These are phyloP conservation scores for Cuniculus paca DNA, from an alignment of 2,797 vertebrate genomes.

Conservation along the genomic window DNA sequence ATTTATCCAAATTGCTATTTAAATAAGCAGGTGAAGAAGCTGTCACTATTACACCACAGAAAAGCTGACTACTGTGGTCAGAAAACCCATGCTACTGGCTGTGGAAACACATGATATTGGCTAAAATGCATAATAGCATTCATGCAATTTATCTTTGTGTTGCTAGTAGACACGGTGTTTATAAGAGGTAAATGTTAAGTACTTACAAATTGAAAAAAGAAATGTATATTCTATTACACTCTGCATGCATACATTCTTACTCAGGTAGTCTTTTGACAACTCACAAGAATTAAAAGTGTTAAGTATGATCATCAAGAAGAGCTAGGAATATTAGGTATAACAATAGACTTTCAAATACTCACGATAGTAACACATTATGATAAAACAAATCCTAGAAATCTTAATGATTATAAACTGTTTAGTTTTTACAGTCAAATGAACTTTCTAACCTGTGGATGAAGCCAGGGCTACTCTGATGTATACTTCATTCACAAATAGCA, in stretches of 20 bases:
- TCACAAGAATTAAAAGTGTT: not conserved
- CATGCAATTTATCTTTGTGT: not conserved
- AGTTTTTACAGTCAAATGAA: not conserved
- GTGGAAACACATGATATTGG: not conserved
- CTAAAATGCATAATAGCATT: not conserved
- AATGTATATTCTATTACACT: not conserved
- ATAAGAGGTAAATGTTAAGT: not conserved
- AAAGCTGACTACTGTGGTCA: no score
- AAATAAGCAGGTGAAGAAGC: not conserved
- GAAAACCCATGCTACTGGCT: not conserved
- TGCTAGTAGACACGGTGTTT: not conserved
- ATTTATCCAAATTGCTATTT: not conserved
- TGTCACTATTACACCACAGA: accelerated
- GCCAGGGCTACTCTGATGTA: not conserved
- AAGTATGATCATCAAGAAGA: not conserved
- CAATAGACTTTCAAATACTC: not conserved
- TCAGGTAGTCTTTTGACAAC: not conserved
- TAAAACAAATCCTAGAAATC: not conserved
- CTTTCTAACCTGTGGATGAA: not conserved
- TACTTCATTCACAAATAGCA: not conserved
- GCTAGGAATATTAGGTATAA: not conserved
- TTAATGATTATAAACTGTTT: not conserved
- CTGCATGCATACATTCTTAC: not conserved
- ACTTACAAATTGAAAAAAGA: not conserved
- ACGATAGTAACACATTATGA: not conserved